Evolutionary conservation across 2,113 vertebrate genomes (phyloP), one percentile per base, ranked within the genome.

Genomic region (Rhabdomys dilectus): DNA sequence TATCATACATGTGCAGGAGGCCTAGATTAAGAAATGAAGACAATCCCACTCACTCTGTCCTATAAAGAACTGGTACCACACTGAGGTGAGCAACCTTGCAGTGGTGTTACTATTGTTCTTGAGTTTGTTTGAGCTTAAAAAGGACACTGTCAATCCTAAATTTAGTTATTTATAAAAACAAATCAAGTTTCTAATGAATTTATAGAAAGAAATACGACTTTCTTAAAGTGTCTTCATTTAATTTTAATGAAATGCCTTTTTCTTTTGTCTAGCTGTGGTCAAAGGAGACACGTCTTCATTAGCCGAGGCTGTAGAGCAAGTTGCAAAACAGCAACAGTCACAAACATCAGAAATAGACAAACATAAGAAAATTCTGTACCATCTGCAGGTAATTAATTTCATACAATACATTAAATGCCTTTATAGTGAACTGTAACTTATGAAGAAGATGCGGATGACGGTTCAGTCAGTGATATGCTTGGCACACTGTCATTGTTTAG

Each of bases 311-410:
- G 98, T 99, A 48, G 98, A 98, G 42, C 97, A 96, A 97, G 98
- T 98, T 81, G 97, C 96, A 88, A 97, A 98, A 80, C 98, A 98
- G 88, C 98, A 99, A 31, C 98, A 98, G 88, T 97, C 96, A 7
- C 98, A 99, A 85, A 93, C 64, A 0, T 98, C 98, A 60, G 98
- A 98, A 93, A 97, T 98, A 95, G 98, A 98, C 95, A 98, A 97
- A 96, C 98, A 24, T 70, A 98, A 97, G 97, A 82, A 93, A 16
- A 0, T 98, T 82, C 97, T 99, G 64, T 93, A 76, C 31, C 96
- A 96, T 0, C 34, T 98, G 86, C 98, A 99, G 98, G 99, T 99
- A 98, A 97, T 72, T 88, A 93, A 42, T 80, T 94, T 97, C 16
- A 72, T 88, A n/a, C 21, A 68, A n/a, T 82, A 31, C 87, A 92